phyloP scores from a whole-genome alignment of 2,797 vertebrate genomes.

The Hafferia zeledoni region DNA sequence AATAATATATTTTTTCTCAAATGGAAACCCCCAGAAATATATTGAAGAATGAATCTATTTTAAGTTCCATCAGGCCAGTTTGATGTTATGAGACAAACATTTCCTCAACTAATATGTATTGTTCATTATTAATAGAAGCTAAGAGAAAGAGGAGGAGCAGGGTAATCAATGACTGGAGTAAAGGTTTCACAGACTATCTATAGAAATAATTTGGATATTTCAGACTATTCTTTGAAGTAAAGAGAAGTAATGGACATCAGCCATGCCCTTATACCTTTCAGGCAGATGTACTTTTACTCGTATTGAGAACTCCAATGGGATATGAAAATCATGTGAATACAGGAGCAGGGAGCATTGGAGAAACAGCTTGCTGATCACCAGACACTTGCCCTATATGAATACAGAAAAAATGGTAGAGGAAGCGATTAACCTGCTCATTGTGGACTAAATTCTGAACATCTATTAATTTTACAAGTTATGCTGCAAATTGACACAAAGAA shows the following conservation, averaged over 20 bases:
- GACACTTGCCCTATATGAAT: not conserved
- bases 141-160: not conserved
- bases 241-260: not conserved
- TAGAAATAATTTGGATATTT: not conserved
- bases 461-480: not conserved
- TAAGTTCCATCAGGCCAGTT: not conserved
- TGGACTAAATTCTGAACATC: not conserved
- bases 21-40: not conserved
- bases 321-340: not conserved
- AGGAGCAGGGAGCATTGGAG: not conserved
- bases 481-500: not conserved
- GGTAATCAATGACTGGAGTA: not conserved
- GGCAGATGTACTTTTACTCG: not conserved
- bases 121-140: not conserved
- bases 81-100: not conserved
- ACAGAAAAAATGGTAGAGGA: not conserved
- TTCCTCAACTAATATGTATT: not conserved
- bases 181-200: not conserved
- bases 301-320: not conserved
- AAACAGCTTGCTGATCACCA: not conserved
- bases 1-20: not conserved
- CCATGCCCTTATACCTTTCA: not conserved
- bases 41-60: not conserved
- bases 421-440: not conserved
- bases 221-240: not conserved